These are phyloP conservation scores for Sebastes minor DNA, from an alignment of 2,797 vertebrate species.

Conservation along the genomic window DNA sequence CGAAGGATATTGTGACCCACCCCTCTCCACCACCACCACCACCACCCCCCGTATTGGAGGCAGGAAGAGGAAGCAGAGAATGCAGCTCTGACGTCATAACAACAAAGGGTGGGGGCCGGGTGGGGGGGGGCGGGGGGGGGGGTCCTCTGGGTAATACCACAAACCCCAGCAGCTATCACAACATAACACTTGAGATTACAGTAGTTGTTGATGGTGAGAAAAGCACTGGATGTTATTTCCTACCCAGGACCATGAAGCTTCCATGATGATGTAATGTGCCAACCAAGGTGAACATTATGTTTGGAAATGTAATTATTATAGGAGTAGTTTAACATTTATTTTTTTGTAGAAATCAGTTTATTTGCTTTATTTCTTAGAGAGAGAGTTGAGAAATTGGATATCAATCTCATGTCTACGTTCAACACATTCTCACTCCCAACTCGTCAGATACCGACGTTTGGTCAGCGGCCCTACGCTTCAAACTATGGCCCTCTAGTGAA, in stretches of 20 bases:
- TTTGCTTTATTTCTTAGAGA: neutral
- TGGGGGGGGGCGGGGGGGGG: neutral
- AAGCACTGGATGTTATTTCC: neutral
- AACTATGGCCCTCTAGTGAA: too few relatives aligned
- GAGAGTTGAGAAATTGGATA: neutral
- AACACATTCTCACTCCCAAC: too few relatives aligned
- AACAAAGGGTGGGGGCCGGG: constrained; percentile 32
- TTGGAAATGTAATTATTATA: neutral
- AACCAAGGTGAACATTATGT: neutral
- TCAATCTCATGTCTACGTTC: neutral
- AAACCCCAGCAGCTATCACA: constrained; percentile 3
- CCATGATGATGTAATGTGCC: neutral
- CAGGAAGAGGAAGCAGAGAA: constrained; percentile 74
- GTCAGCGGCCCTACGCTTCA: too few relatives aligned
- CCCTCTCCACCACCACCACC: neutral
- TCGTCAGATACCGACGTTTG: too few relatives aligned
- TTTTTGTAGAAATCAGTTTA: too few relatives aligned
- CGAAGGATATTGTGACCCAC: constrained; percentile 51
- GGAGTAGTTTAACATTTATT: neutral
- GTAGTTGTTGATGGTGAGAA: neutral
- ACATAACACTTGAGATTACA: neutral
- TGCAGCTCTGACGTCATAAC: constrained; percentile 65
- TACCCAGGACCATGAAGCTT: neutral
- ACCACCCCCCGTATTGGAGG: constrained; percentile 16
- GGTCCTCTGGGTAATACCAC: constrained; percentile 9